Evolutionary conservation across 2,113 vertebrate genomes (phyloP), one percentile per base, ranked within the genome.

Genomic region (Accipiter virgatus): DNA sequence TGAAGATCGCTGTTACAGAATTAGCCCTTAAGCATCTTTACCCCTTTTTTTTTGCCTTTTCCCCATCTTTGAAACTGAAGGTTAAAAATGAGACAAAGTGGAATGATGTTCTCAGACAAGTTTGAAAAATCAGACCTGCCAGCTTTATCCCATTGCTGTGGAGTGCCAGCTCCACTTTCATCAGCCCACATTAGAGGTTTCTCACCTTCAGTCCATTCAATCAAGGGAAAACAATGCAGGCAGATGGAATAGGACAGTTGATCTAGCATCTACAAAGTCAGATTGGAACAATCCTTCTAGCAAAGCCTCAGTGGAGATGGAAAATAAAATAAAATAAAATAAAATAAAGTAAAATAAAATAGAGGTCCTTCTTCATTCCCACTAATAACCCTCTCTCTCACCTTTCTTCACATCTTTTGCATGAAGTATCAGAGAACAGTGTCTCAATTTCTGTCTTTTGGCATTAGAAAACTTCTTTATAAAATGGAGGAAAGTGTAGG

Each of bases 41-140:
- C 4, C 13, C 22, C 6, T 71, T 88, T 3, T 2, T 47, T 90
- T 79, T 67, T 85, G 12, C 25, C 13, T 73, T 85, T 42, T 25
- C 23, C 13, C 19, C 0, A 0, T 71, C 72, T 88, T 91, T 74
- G 80, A 58, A 94, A 80, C 14, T 56, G 21, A 86, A 90, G 42
- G 47, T 90, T 90, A 88, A 94, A 95, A 77, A 86, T 70, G 18
- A 88, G 71, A 81, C n/a, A 36, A 82, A 83, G 23, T 66, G 6
- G 55, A 95, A 83, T 3, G 3, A 88, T 55, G 21, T 81, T 86
- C 40, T 83, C 43, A 55, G 23, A 61, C 23, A 74, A 71, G 38
- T 84, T 81, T 90, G 75, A 96, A 95, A 93, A 93, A 92, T 86
- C 82, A 88, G 75, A 71, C 38, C 63, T 93, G 72, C 58, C 63